Conservation (phyloP, 2,888 invertebrate genomes). For the Fragum sueziense region DNA sequence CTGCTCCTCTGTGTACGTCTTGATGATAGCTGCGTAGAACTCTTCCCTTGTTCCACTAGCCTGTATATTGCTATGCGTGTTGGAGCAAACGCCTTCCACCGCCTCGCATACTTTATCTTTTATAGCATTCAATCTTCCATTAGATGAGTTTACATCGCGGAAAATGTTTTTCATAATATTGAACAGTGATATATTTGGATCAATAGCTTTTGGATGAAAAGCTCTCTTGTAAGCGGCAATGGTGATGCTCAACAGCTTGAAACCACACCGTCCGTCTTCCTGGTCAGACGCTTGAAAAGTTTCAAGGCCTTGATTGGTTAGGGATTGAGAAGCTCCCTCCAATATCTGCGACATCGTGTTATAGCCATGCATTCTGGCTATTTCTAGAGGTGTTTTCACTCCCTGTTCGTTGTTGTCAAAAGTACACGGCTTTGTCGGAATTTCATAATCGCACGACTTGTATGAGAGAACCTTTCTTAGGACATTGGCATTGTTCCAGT, state of each 20-base stretch:
- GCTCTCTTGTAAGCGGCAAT: constrained; percentile 59
- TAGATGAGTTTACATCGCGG: constrained; percentile 30
- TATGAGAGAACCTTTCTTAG: constrained; percentile 43
- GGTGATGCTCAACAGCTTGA: constrained; percentile 47
- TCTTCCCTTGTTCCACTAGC: constrained; percentile 36
- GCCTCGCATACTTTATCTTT: constrained; percentile 57
- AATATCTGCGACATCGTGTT: constrained; percentile 30
- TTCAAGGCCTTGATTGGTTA: constrained; percentile 26
- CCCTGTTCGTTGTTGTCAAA: constrained; percentile 48
- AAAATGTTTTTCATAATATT: constrained; percentile 51
- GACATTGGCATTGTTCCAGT: constrained; percentile 43
- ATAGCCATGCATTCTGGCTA: constrained; percentile 54
- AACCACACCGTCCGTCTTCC: constrained; percentile 30
- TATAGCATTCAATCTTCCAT: constrained; percentile 47
- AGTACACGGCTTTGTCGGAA: constrained; percentile 52
- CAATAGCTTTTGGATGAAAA: constrained; percentile 50
- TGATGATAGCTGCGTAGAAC: constrained; percentile 48
- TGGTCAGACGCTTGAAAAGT: constrained; percentile 33
- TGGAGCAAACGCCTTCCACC: constrained; percentile 40
- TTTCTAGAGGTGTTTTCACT: constrained; percentile 44
- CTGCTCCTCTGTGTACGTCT: constrained; percentile 53
- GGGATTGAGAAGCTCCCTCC: not conserved
- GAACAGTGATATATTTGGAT: constrained; percentile 41
- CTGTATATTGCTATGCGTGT: constrained; percentile 28
- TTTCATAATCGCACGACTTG: constrained; percentile 42